Base-by-base conservation (phyloP, 2,113 vertebrate species). In the Promerops cafer region DNA sequence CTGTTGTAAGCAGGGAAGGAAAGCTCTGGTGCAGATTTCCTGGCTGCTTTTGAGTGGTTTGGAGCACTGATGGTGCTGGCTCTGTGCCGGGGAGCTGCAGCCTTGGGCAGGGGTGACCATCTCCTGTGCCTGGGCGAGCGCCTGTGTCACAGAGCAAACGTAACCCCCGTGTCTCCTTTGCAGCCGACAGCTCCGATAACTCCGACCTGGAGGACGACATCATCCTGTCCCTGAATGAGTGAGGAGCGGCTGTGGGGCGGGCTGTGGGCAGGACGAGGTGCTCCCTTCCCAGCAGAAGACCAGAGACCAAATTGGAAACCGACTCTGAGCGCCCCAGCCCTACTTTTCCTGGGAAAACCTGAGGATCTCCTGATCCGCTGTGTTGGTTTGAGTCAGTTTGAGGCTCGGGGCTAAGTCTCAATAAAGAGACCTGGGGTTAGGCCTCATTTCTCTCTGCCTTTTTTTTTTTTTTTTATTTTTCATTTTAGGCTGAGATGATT, bases 151-250 rank as follows among this genome's bases (percentile, higher is more conserved):
- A 71, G 44, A 52, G 53, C 89, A 61, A 33, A 75, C 50, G 3
- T 96, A 89, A 98, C 94, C 79, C 26, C 17, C 6, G 23, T 97
- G 89, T 97, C 76, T 86, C 94, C 95, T 86, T 98, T 97, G 71
- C 97, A 99, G 98, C 99, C 28, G 99, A 99, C 98, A 99, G 98
- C 98, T 99, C 99, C 0, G 99, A 99, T 97, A 99, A 99, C 98
- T 99, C 99, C 2, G 99, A 99, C 98, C 97, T 99, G 96, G 99
- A 99, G 97, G 99, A 99, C 65, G 99, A 99, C 98, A 99, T 99
- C 96, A 99, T 99, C 96, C 98, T 99, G 89, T 99, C 99, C 89
- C 97, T 98, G 96, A 98, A 98, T 5, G 98, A 98, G 92, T 98
- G 97, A 98, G 89, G 72, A 83, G 71, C 7, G 27, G 31, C 83